Base-by-base conservation (phyloP, 2,888 invertebrate genomes). In the Eristalis intricaria region DNA sequence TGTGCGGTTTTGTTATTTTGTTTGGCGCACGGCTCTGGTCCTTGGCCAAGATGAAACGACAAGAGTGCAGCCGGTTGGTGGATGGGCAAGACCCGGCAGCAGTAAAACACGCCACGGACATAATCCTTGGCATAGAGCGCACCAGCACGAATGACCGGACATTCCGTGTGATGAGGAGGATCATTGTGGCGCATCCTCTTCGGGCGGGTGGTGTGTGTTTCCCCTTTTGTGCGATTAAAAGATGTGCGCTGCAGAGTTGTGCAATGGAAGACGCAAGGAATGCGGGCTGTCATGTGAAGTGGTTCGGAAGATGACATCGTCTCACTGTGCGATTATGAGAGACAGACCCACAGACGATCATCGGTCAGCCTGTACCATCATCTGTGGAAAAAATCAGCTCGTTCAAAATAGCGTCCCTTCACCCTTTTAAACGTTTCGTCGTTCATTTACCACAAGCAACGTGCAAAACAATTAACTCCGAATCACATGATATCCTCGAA, bases 31-130 rank as follows among this genome's bases (percentile, higher is more conserved):
- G 23, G 19, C 61, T 40, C 23, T 43, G 23, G 35, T 66, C 73
- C 60, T 66, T 50, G 13, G 73, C 73, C 73, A 61, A 65, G 56
- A 43, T 19, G n/a, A 50, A 66, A 23, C 38, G 65, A 56, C 11
- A 38, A 29, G 77, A 40, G 38, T 73, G 75, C 58, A 69, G 65
- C 23, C n/a, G 64, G 56, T 63, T 71, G 60, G 71, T 65, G 66
- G 61, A 79, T 58, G 69, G 73, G 66, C 32, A 29, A 60, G 43
- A 79, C 65, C 58, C 26, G 7, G 60, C 60, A 80, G 81, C 75
- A 82, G 75, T 82, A 65, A 75, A 82, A 76, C 81, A 82, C 65
- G 70, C 75, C 81, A 76, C 81, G 81, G 69, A 82, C 69, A 82
- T 75, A 82, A 82, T 76, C 81, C 81, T 50, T 70, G 70, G 15